Conservation (phyloP, 2,888 invertebrate species). For the Drosophila pegasa region DNA sequence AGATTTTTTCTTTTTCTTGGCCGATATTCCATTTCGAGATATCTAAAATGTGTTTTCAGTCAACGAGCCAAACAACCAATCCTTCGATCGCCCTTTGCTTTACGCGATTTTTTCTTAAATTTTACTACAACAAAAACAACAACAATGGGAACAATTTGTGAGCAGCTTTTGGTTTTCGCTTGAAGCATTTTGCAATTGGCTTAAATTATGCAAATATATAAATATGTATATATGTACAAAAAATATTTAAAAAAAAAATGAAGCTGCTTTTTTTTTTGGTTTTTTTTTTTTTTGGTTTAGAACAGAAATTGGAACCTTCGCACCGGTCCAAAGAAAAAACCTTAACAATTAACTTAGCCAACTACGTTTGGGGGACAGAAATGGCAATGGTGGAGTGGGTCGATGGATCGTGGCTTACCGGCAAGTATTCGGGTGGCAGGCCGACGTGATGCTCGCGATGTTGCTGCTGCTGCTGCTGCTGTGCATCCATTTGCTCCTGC, state of each 20-base stretch:
- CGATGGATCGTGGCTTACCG: slow-evolving; percentile 81
- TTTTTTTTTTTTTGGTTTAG: slow-evolving; percentile 28
- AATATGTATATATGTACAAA: slow-evolving; percentile 15
- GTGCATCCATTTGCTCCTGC: slow-evolving; percentile 85
- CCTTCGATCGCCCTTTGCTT: slow-evolving; percentile 76
- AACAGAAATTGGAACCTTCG: slow-evolving; percentile 84
- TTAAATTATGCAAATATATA: slow-evolving; percentile 51
- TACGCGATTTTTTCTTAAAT: slow-evolving; percentile 59
- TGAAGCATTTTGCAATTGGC: slow-evolving; percentile 76
- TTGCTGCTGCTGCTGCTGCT: slow-evolving; percentile 81
- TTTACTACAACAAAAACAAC: slow-evolving; percentile 34
- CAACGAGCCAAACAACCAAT: slow-evolving; percentile 70
- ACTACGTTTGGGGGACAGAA: slow-evolving; percentile 36
- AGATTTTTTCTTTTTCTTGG: slow-evolving; percentile 85
- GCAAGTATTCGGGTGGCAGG: slow-evolving; percentile 84
- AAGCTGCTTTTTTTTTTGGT: slow-evolving; percentile 46
- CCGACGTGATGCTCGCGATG: slow-evolving; percentile 83
- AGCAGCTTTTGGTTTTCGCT: slow-evolving; percentile 42
- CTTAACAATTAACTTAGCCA: slow-evolving; percentile 83
- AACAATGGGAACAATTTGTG: slow-evolving; percentile 37
- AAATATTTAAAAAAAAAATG: slow-evolving; percentile 30
- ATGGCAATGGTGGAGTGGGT: not conserved
- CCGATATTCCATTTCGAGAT: slow-evolving; percentile 81
- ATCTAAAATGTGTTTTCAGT: slow-evolving; percentile 24
- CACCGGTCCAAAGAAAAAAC: slow-evolving; percentile 86